Percentiles rank a stretch among this genome's conserved stretches.
Evolutionary conservation across 2,888 invertebrate genomes (phyloP).

Genomic region (Molorchus minor): DNA sequence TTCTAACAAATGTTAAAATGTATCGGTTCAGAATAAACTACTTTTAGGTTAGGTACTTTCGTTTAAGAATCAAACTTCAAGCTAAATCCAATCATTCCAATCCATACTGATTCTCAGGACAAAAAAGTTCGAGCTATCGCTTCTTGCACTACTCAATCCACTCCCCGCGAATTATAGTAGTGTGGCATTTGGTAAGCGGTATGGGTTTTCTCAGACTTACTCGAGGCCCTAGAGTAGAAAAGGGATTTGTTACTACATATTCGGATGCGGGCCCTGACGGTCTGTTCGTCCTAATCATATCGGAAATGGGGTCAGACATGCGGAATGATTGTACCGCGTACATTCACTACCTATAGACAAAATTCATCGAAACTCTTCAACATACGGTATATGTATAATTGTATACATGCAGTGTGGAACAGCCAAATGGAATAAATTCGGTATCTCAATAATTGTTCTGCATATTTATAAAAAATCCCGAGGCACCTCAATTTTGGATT

Average conservation of each 20-base stretch:
- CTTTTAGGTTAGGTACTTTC: too few relatives aligned
- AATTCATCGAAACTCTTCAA: slow-evolving; percentile 25
- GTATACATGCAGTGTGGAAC: too few relatives aligned
- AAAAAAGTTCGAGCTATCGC: background rate
- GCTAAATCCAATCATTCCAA: too few relatives aligned
- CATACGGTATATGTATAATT: slow-evolving; percentile 13
- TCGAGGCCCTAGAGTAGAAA: slow-evolving; percentile 17
- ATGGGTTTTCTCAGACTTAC: slow-evolving; percentile 35
- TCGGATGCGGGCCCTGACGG: slow-evolving; percentile 49
- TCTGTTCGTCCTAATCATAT: slow-evolving; percentile 56
- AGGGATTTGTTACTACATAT: slow-evolving; percentile 59
- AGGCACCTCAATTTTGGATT: too few relatives aligned
- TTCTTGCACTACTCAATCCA: background rate
- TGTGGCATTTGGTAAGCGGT: slow-evolving; percentile 40
- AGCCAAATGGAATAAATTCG: too few relatives aligned
- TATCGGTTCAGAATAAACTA: too few relatives aligned
- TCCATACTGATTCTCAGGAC: too few relatives aligned
- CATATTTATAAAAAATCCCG: too few relatives aligned
- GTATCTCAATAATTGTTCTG: too few relatives aligned
- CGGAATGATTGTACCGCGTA: slow-evolving; percentile 59
- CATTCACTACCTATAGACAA: slow-evolving; percentile 40
- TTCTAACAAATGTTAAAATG: too few relatives aligned
- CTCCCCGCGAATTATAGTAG: background rate
- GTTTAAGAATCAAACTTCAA: too few relatives aligned
- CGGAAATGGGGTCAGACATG: slow-evolving; percentile 61